Base-by-base conservation (phyloP, 2,888 invertebrate genomes). In the Limnephilus lunatus region DNA sequence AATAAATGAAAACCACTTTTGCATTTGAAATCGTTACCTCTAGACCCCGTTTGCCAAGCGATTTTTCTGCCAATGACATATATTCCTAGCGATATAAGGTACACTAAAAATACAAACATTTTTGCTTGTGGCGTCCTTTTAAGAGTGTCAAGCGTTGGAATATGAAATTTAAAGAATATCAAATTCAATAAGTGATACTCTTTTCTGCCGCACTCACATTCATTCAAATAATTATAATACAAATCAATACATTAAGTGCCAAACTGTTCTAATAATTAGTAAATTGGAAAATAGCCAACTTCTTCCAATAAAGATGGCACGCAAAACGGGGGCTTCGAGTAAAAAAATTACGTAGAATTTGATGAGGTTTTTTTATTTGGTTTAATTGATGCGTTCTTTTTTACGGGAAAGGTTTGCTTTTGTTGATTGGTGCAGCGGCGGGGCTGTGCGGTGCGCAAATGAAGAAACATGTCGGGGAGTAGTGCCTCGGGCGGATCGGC, bases 381-480 rank as follows among this genome's bases (percentile, higher is more conserved):
- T 11, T 19, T 83, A 35, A 19, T 31, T 25, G 35, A 25, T 5
- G 83, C 35, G 32, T 32, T 15, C 83, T 83, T 83, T 83, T 68
- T 68, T 83, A 32, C 19, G 35, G 83, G 25, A 83, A 39, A 32
- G 83, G 25, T 83, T 32, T 25, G 83, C 83, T 39, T 68, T 32
- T 25, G 7, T 35, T 83, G 25, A 83, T 83, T 32, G 25, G 15
- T 35, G 83, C 83, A 83, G 25, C 83, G 83, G 31, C 85, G 92
- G 91, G 85, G 91, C 88, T 85, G 89, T 91, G 92, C 86, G 83
- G 91, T 87, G 85, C 88, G 92, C 91, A 92, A 92, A 92, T 92
- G 91, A 92, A 92, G 92, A 92, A 92, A 92, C 92, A 92, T 92
- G 92, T 92, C 85, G 91, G 86, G 81, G 68, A 32, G 53, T 53